Evolutionary conservation across 2,113 vertebrate species (phyloP), one percentile per base, ranked within the genome.

Genomic region (Aphyosemion australe): DNA sequence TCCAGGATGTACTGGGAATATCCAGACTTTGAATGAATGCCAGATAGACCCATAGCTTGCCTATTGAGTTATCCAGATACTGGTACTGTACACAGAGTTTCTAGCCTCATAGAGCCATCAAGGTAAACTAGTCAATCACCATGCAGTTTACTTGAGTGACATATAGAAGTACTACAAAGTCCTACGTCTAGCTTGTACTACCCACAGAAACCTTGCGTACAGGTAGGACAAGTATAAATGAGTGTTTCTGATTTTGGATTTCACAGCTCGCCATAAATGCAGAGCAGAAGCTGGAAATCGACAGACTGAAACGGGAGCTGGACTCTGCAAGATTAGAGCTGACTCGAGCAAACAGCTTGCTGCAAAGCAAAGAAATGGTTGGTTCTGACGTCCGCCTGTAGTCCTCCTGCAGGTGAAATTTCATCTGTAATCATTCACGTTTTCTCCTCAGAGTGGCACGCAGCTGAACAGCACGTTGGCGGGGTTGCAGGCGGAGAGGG

Each of bases 401-500:
- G 12, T 42, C 9, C 0, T n/a, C 16, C 18, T 59, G 4, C 3
- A 21, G 12, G 13, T 16, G 34, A 53, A 31, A 12, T 32, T 16
- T 2, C 16, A 7, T 8, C 11, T 3, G 15, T 37, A 31, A 51
- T 6, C n/a, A 15, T 15, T 34, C 14, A 15, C 1, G 0, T 7
- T 16, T 12, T 1, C 2, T 61, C 55, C 34, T 10, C 72, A 97
- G 96, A 78, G 52, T 0, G 94, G 92, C 39, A 83, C 20, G 0
- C 92, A 94, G 63, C 83, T 94, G 86, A 91, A 48, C 55, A 76
- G 74, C 1, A 79, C 78, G 1, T 69, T 97, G 0, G 21, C 89
- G 0, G 54, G 78, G 3, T 86, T 97, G 46, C 92, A 95, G 80
- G 86, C 80, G 26, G 94, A 98, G 70, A 91, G 74, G 66, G 89